Conservation (phyloP, 1,140 invertebrate species). For the Macrotrachela quadricornifera region DNA sequence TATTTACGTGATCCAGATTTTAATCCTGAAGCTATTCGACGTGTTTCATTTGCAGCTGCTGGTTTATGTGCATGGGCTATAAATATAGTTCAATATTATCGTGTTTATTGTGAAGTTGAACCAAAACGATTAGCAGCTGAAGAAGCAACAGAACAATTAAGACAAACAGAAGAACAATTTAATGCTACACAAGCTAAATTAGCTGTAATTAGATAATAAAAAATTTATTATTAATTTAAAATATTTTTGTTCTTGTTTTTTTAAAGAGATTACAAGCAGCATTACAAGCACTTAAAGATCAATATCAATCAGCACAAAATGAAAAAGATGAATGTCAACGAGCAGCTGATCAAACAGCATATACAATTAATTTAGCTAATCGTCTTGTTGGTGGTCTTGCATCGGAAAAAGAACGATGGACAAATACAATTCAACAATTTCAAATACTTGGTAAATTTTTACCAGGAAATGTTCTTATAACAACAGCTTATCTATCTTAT, state of each 20-base stretch:
- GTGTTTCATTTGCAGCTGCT: constrained; percentile 26
- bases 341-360: constrained; percentile 29
- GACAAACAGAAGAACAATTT: background rate
- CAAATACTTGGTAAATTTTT: constrained; percentile 22
- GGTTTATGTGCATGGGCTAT: background rate
- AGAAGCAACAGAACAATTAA: background rate
- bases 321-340: background rate
- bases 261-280: too few relatives aligned
- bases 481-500: background rate
- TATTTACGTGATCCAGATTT: constrained; percentile 23
- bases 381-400: constrained; percentile 72
- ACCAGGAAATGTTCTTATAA: background rate
- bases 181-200: background rate
- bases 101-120: background rate
- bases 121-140: background rate
- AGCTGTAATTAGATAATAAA: background rate
- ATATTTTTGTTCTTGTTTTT: too few relatives aligned
- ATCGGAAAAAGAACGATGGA: constrained; percentile 84
- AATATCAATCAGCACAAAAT: background rate
- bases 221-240: too few relatives aligned
- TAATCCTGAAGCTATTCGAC: constrained; percentile 48
- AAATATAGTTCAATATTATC: background rate
- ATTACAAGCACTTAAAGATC: background rate
- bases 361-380: constrained; percentile 72
- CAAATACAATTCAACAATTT: constrained; percentile 69